Conservation (phyloP, 2,113 vertebrate species). For the Pithys albifrons region DNA sequence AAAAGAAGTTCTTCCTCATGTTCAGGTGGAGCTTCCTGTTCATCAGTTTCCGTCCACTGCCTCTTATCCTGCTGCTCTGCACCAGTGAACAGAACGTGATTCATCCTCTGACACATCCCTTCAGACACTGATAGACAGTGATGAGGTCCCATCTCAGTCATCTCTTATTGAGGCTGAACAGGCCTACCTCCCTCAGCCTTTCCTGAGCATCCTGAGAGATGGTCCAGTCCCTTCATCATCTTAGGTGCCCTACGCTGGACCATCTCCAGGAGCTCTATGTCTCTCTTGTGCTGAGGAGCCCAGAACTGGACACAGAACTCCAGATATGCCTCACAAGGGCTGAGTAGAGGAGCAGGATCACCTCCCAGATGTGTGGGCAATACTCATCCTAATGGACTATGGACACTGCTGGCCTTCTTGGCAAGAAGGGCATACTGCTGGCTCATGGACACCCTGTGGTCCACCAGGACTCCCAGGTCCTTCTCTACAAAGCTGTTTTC, state of each 20-base stretch:
- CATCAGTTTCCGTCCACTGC: not conserved
- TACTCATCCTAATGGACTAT: not conserved
- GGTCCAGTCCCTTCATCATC: not conserved
- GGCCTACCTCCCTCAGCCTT: not conserved
- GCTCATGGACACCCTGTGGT: not conserved
- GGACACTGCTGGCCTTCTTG: not conserved
- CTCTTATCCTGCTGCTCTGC: not conserved
- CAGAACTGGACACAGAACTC: not conserved
- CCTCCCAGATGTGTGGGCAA: too few species aligned
- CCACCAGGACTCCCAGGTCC: not conserved
- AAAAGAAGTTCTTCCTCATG: not conserved
- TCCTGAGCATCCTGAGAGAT: not conserved
- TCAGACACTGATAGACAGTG: not conserved
- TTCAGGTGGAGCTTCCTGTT: too few species aligned
- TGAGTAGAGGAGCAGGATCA: not conserved
- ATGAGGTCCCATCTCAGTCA: not conserved
- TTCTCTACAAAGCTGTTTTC: not conserved
- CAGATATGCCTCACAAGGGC: not conserved
- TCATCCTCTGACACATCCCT: not conserved
- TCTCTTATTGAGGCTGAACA: not conserved
- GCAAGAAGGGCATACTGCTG: not conserved
- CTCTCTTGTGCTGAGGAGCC: not conserved
- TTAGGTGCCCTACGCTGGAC: not conserved
- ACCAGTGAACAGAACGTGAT: not conserved
- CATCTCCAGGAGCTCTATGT: not conserved